Conservation (phyloP, 2,113 vertebrate genomes). For the Trogon surrucura region DNA sequence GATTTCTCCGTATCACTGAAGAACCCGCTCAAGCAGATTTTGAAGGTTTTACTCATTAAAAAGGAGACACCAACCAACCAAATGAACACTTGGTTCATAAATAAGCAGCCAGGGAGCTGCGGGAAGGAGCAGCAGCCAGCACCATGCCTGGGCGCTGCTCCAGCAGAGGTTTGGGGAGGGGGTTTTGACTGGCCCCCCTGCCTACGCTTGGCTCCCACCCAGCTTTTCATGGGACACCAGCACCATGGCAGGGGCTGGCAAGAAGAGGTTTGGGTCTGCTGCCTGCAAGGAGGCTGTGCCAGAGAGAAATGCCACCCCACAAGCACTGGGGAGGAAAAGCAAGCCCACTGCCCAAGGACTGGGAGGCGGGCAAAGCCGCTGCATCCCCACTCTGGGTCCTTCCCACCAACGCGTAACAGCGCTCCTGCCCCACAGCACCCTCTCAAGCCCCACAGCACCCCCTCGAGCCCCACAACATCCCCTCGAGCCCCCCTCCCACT, state of each 20-base stretch:
- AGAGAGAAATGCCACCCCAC: background rate
- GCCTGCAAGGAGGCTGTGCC: background rate
- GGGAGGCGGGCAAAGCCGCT: background rate
- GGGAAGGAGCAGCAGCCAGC: rapidly evolving
- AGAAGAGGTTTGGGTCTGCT: background rate
- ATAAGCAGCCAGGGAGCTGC: background rate
- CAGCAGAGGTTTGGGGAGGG: background rate
- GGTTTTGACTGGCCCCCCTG: background rate
- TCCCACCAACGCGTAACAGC: background rate
- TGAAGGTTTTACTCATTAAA: background rate
- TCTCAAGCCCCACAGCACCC: background rate
- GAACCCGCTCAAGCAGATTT: background rate
- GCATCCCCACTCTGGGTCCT: background rate
- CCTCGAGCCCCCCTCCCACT: rapidly evolving
- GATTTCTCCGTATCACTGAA: background rate
- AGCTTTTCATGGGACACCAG: background rate
- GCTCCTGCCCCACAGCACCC: background rate
- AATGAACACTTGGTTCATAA: background rate
- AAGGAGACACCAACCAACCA: background rate
- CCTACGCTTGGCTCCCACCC: background rate
- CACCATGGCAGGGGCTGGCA: rapidly evolving
- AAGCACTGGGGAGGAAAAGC: background rate
- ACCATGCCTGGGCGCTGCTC: background rate
- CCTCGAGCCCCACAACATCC: background rate
- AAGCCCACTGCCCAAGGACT: background rate